Base-by-base conservation (phyloP, 2,797 vertebrate genomes). In the Pipistrellus nathusii region DNA sequence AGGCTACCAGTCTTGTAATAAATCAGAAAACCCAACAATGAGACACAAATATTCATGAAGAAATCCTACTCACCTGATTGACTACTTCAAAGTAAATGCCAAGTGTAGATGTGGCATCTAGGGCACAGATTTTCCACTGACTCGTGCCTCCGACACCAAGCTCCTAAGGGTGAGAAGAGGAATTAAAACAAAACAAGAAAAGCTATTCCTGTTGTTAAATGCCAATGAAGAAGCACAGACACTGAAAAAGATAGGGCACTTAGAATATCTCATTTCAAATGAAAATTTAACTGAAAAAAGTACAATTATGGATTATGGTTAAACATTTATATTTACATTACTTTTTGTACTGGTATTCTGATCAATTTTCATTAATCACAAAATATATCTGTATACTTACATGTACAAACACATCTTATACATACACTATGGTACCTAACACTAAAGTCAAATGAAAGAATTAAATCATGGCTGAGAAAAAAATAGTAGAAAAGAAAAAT, bases 71-170 rank as follows among this genome's bases (percentile, higher is more conserved):
- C 96, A 99, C 99, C 99, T 99, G 99, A 98, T 99, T 99, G 71
- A 99, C 99, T 20, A 99, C 99, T 98, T 99, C 99, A 98, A 99
- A 99, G 95, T 99, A 99, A 96, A 99, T 92, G 53, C 98, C 99
- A 88, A 99, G 94, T 15, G 99, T 99, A 71, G 99, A 99, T 55
- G 98, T 99, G 3, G 99, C 99, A 97, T 98, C 99, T 90, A 99
- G 97, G 66, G 99, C 97, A 97, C 99, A 99, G 51, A 99, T 98
- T 97, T 99, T 99, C 99, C 99, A 99, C 84, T 99, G 99, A 97
- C 97, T 99, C 0, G 99, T 99, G 80, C 99, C 99, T 93, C 99
- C 99, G 4, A 99, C 91, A 25, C 99, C 99, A 96, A 99, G 95
- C 72, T 99, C 98, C 98, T 99, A 93, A 57, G 25, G 38, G 23